Evolutionary conservation across 2,113 vertebrate species (phyloP).

Genomic region (Spheniscus mendiculus): DNA sequence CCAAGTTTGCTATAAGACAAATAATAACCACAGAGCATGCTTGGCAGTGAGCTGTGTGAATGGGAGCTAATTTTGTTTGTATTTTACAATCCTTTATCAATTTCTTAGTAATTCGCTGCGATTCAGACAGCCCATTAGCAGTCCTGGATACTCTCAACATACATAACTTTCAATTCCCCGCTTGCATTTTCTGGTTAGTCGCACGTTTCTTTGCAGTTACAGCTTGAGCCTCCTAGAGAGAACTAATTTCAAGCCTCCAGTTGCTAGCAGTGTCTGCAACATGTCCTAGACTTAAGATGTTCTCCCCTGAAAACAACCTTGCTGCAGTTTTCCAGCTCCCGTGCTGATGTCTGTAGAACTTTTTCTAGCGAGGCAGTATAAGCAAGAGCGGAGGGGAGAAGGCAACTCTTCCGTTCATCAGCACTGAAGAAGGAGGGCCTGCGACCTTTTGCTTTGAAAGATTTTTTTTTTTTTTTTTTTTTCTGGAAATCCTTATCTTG

Average conservation of each 20-base stretch:
- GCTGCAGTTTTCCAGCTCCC: background rate
- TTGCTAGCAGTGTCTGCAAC: background rate
- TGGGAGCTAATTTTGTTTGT: background rate
- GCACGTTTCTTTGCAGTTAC: background rate
- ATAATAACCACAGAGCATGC: background rate
- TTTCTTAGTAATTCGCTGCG: background rate
- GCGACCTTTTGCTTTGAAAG: background rate
- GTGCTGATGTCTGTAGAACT: background rate
- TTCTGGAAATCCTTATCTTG: background rate
- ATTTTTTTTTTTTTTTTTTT: background rate
- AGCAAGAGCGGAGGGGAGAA: background rate
- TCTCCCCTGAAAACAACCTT: background rate
- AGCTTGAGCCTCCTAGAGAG: background rate
- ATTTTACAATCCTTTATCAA: background rate
- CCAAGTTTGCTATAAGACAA: background rate
- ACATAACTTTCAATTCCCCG: background rate
- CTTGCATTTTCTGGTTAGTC: background rate
- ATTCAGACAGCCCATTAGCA: constrained; percentile 18
- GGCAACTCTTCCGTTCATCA: background rate
- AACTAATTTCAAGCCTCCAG: background rate
- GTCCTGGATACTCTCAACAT: background rate
- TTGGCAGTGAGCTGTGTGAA: background rate
- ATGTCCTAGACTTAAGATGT: rapidly evolving
- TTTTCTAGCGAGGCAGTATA: background rate
- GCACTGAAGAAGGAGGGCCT: background rate